Evolutionary conservation across 2,888 invertebrate species (phyloP).

Genomic region (Mimas tiliae): DNA sequence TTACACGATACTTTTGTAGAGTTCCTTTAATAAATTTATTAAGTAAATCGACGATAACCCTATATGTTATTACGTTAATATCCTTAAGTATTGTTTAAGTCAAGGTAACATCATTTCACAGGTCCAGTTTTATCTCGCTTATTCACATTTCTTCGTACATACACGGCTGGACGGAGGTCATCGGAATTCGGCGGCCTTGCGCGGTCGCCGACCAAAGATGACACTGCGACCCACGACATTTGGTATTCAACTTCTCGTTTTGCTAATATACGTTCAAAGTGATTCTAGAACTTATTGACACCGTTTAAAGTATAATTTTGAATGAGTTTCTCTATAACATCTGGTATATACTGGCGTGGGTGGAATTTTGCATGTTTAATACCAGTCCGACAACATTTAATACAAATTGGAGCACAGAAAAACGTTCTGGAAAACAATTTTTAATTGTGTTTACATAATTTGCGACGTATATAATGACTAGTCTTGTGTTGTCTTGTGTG

Average conservation of each 20-base stretch:
- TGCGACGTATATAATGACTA: too few relatives aligned
- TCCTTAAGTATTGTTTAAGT: conserved; percentile 26
- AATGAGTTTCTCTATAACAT: conserved; percentile 31
- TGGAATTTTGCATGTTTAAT: conserved; percentile 41
- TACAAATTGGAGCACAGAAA: conserved; percentile 46
- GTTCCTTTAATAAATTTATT: conserved; percentile 24
- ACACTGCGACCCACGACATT: conserved; percentile 71
- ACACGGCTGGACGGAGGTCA: conserved; percentile 69
- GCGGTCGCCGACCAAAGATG: conserved; percentile 78
- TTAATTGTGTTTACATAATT: conserved; percentile 31
- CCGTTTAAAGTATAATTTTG: conserved; percentile 42
- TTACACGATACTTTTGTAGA: conserved; percentile 15
- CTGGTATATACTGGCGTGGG: conserved; percentile 40
- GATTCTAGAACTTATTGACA: conserved; percentile 40
- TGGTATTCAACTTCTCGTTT: conserved; percentile 49
- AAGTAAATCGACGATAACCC: conserved; percentile 39
- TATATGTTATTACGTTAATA: conserved; percentile 34
- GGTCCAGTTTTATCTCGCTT: conserved; percentile 41
- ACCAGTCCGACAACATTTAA: conserved; percentile 37
- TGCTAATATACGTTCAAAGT: conserved; percentile 38
- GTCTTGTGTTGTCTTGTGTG: too few relatives aligned
- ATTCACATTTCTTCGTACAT: conserved; percentile 51
- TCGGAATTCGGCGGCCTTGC: conserved; percentile 79
- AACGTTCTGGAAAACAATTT: conserved; percentile 29
- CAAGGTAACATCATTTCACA: conserved; percentile 26